phyloP scores from a whole-genome alignment of 2,888 invertebrate genomes.

The Achlya flavicornis region DNA sequence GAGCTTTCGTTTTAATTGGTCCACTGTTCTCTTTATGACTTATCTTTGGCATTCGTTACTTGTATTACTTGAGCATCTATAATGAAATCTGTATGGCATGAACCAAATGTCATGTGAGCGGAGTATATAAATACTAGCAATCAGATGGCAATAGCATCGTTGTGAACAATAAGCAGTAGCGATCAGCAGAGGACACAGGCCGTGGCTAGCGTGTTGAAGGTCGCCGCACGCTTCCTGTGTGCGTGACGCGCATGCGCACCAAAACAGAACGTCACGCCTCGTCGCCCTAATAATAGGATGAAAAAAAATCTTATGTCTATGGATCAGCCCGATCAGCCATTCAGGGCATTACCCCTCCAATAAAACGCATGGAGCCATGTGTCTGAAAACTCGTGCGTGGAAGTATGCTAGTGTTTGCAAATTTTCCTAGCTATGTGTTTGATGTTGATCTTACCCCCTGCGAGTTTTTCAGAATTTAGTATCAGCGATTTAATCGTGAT shows the following conservation, averaged over 20 bases:
- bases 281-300: not conserved
- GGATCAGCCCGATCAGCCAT: too few species aligned
- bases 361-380: too few species aligned
- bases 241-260: slow-evolving; percentile 75
- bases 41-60: not conserved
- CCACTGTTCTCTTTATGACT: too few species aligned
- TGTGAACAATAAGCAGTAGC: slow-evolving; percentile 64
- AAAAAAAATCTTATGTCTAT: not conserved
- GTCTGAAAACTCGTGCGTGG: too few species aligned
- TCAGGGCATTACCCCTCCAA: too few species aligned
- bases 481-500: too few species aligned
- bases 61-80: not conserved
- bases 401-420: too few species aligned
- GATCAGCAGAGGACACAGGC: slow-evolving; percentile 61
- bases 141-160: slow-evolving; percentile 35
- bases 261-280: slow-evolving; percentile 21
- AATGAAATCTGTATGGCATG: slow-evolving; percentile 13
- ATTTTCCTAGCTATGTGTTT: too few species aligned
- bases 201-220: slow-evolving; percentile 77
- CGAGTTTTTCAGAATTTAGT: too few species aligned
- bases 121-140: slow-evolving; percentile 26
- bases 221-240: slow-evolving; percentile 76
- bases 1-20: not conserved
- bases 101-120: not conserved
- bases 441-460: too few species aligned